Evolutionary conservation across 2,113 vertebrate species (phyloP).

Genomic region (Myxocyprinus asiaticus): DNA sequence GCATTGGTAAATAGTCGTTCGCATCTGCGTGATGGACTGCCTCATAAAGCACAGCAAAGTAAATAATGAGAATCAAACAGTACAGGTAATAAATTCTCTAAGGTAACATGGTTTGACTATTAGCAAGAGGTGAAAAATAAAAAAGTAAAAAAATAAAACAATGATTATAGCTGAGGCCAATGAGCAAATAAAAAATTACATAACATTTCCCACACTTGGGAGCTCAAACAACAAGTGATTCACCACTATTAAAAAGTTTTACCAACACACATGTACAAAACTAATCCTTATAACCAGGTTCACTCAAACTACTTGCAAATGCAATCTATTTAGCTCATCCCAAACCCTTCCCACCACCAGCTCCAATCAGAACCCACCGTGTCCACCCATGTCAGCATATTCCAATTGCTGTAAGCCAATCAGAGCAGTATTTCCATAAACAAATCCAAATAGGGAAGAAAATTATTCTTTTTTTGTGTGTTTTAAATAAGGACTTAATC

Average conservation of each 20-base stretch:
- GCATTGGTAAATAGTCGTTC: constrained; percentile 40
- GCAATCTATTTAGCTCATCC: constrained; percentile 78
- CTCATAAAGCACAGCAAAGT: constrained; percentile 52
- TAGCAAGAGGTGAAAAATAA: constrained; percentile 51
- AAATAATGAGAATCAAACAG: constrained; percentile 54
- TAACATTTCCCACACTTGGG: constrained; percentile 74
- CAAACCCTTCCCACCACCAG: constrained; percentile 45
- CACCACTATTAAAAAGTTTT: constrained; percentile 82
- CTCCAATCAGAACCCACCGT: constrained; percentile 38
- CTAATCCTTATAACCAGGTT: constrained; percentile 82
- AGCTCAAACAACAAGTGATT: constrained; percentile 77
- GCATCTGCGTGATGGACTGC: constrained; percentile 13
- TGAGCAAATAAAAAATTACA: constrained; percentile 72
- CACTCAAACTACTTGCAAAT: constrained; percentile 81
- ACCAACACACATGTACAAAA: constrained; percentile 87
- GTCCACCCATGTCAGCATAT: constrained; percentile 58
- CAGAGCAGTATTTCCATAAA: constrained; percentile 83
- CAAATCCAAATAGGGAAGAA: constrained; percentile 87
- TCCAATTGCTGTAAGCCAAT: constrained; percentile 82
- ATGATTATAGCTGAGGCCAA: constrained; percentile 76
- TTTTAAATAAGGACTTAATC: constrained; percentile 89
- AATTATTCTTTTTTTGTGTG: constrained; percentile 74
- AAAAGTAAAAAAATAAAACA: constrained; percentile 49
- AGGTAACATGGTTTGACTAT: constrained; percentile 61
- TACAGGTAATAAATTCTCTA: constrained; percentile 68